phyloP scores from a whole-genome alignment of 2,797 vertebrate genomes.

The Brotula barbata region DNA sequence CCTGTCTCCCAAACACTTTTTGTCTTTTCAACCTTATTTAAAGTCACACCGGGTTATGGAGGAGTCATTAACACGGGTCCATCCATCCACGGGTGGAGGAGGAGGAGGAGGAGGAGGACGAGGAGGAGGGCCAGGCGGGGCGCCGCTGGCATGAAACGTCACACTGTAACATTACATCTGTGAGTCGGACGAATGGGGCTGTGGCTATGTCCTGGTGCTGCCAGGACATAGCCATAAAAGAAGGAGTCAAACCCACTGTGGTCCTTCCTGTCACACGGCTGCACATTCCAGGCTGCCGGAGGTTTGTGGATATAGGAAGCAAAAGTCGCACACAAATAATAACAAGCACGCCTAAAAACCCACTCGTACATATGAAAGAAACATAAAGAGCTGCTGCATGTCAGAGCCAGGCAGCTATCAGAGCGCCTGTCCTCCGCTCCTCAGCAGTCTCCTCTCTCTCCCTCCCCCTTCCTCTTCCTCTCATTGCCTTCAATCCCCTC shows the following conservation, averaged over 20 bases:
- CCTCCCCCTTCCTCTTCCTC: slow-evolving; percentile 50
- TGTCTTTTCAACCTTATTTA: slow-evolving; percentile 39
- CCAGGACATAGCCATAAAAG: slow-evolving; percentile 69
- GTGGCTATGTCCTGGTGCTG: slow-evolving; percentile 62
- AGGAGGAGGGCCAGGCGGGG: no score
- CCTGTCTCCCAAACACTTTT: background rate
- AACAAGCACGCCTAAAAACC: background rate
- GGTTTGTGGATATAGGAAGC: background rate
- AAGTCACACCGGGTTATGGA: slow-evolving; percentile 17
- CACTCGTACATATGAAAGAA: slow-evolving; percentile 15
- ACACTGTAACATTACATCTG: slow-evolving; percentile 63
- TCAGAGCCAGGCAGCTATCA: slow-evolving; percentile 39
- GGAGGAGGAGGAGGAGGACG: no score
- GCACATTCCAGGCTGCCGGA: slow-evolving; percentile 30
- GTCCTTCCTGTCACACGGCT: slow-evolving; percentile 53
- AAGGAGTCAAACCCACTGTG: slow-evolving; percentile 73
- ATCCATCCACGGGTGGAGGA: slow-evolving; percentile 20
- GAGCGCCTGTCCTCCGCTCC: slow-evolving; percentile 34
- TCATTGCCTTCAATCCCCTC: slow-evolving; percentile 29
- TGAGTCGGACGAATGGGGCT: slow-evolving; percentile 74
- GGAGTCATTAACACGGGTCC: slow-evolving; percentile 22
- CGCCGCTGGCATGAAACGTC: no score
- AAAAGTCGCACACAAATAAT: no score
- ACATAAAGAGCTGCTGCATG: slow-evolving; percentile 56
- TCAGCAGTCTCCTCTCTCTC: slow-evolving; percentile 49